Evolutionary conservation across 2,888 invertebrate species (phyloP).

Genomic region (Pristionchus fissidentatus): DNA sequence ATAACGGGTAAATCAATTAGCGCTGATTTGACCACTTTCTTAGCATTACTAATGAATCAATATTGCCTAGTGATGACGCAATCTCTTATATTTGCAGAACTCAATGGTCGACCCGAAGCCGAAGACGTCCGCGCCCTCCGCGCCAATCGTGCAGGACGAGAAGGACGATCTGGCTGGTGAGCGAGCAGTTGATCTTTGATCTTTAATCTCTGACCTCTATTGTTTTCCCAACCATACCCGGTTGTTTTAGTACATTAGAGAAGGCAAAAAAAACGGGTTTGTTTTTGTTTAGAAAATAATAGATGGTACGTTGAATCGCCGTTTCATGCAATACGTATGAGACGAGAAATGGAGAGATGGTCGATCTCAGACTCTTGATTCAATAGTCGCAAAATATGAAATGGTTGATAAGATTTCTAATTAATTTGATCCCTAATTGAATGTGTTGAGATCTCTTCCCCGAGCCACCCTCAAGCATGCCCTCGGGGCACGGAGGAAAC

Average conservation of each 20-base stretch:
- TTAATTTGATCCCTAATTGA: not conserved
- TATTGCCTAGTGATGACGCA: no score
- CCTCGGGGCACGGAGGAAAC: not conserved
- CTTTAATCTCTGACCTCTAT: conserved; percentile 11
- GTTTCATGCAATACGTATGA: no score
- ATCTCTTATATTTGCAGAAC: conserved; percentile 28
- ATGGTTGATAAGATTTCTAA: not conserved
- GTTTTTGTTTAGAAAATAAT: no score
- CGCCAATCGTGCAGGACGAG: conserved; percentile 38
- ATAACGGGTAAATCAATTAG: not conserved
- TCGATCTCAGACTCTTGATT: no score
- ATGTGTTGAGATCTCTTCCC: conserved; percentile 34
- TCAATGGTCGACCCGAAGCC: conserved; percentile 35
- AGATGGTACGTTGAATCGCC: not conserved
- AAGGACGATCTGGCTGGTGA: conserved; percentile 42
- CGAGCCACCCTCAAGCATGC: conserved; percentile 43
- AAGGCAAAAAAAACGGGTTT: no score
- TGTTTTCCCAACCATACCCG: no score
- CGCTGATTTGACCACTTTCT: no score
- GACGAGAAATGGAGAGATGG: no score
- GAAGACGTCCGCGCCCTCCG: conserved; percentile 31
- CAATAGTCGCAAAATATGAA: no score
- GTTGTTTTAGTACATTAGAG: no score
- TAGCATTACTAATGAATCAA: no score
- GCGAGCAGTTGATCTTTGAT: not conserved